Percentiles rank a stretch among this genome's conserved stretches.
Evolutionary conservation across 1,140 invertebrate species (phyloP).

Genomic region (Linepithema humile): DNA sequence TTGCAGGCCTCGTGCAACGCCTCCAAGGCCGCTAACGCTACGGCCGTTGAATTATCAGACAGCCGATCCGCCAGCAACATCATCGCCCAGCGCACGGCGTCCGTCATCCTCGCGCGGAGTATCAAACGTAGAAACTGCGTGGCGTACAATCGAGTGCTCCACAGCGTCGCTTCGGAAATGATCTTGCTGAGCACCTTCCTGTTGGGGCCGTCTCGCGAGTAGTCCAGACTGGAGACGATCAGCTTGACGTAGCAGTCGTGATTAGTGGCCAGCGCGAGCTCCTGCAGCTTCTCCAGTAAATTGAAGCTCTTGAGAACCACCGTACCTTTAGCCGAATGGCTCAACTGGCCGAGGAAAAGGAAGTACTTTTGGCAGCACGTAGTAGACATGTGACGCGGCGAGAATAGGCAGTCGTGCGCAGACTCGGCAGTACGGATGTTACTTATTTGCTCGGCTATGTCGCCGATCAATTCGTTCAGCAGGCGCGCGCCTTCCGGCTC

Average conservation of each 20-base stretch:
- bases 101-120: conserved; percentile 88
- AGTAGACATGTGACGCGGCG: conserved; percentile 93
- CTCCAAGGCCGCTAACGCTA: conserved; percentile 91
- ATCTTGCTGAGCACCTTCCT: conserved; percentile 84
- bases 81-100: conserved; percentile 90
- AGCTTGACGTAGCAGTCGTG: conserved; percentile 97
- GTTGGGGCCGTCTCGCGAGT: conserved; percentile 87
- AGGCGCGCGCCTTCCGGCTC: conserved; percentile 86
- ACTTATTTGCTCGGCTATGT: conserved; percentile 91
- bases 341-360: conserved; percentile 95
- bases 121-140: conserved; percentile 95
- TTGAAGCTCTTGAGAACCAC: conserved; percentile 90
- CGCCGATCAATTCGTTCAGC: conserved; percentile 91
- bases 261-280: conserved; percentile 92
- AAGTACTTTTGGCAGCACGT: conserved; percentile 98
- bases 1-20: conserved; percentile 97
- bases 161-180: conserved; percentile 88
- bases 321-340: conserved; percentile 89
- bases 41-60: conserved; percentile 90
- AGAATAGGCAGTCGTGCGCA: conserved; percentile 94
- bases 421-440: conserved; percentile 90
- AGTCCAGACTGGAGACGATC: conserved; percentile 95
- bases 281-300: conserved; percentile 92
- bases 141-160: conserved; percentile 93
- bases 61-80: conserved; percentile 92